A percentile compares a stretch with the other conserved stretches of the same genome.
Conservation (phyloP, 2,113 vertebrate genomes). For the Cisticola juncidis region DNA sequence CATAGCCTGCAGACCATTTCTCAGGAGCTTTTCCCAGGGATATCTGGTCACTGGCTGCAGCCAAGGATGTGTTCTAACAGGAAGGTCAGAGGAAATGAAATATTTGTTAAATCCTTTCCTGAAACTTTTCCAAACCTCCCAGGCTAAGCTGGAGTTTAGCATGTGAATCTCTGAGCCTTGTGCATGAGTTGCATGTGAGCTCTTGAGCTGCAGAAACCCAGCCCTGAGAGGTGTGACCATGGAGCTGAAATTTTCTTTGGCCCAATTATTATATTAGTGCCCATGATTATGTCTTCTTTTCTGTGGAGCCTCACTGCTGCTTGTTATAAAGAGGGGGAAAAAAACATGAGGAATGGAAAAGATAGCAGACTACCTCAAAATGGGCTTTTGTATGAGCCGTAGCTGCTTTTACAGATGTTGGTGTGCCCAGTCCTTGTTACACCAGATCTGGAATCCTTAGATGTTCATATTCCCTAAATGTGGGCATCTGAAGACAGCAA, state of each 20-base stretch:
- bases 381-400: not conserved
- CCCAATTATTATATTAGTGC: not conserved
- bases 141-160: constrained; percentile 11
- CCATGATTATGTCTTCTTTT: not conserved
- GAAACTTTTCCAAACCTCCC: constrained; percentile 46
- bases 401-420: not conserved
- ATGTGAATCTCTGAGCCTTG: constrained; percentile 27
- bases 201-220: not conserved
- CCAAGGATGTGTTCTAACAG: not conserved
- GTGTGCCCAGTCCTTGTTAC: not conserved
- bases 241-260: not conserved
- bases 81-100: constrained; percentile 54
- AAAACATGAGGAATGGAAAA: not conserved
- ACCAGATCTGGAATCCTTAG: not conserved
- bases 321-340: not conserved
- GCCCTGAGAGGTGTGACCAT: not conserved
- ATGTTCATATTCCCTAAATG: not conserved
- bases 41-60: not conserved
- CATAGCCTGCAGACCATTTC: not conserved
- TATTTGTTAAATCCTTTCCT: constrained; percentile 44
- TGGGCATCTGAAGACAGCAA: not conserved
- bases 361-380: not conserved
- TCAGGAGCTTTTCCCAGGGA: not conserved
- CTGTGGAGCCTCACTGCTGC: not conserved
- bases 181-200: constrained; percentile 56